Percentiles rank a stretch among this genome's conserved stretches.
These are phyloP conservation scores for Sphenopsis melanotis DNA, from an alignment of 2,797 vertebrate species.

Conservation along the genomic window DNA sequence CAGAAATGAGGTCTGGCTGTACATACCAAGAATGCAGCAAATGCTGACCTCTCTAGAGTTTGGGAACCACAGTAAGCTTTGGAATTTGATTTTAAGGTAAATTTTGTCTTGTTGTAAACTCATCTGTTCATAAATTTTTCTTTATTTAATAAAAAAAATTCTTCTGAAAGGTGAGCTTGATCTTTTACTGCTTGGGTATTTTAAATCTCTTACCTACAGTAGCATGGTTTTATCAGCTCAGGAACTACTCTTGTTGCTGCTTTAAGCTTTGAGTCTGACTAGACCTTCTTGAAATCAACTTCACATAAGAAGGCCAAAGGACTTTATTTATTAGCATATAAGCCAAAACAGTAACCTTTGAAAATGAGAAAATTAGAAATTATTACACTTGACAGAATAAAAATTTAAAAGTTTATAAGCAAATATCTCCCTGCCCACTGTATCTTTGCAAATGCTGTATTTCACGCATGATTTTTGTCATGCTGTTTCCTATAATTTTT, in stretches of 20 bases:
- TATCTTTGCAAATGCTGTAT: neutral
- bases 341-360: neutral
- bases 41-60: neutral
- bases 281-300: neutral
- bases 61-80: neutral
- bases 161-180: neutral
- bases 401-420: neutral
- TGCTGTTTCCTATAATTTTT: neutral
- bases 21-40: neutral
- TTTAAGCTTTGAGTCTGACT: neutral
- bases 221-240: neutral
- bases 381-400: neutral
- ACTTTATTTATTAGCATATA: neutral
- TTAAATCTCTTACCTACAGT: neutral
- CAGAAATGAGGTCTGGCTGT: neutral
- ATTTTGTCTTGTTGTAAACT: neutral
- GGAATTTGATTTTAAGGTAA: neutral
- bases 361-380: neutral
- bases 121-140: neutral
- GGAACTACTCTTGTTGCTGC: neutral
- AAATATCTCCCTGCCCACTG: neutral
- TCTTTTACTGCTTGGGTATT: neutral
- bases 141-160: neutral
- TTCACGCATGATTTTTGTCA: neutral
- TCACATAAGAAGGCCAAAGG: neutral